These are phyloP conservation scores for Sphaerophoria rueppellii DNA, from an alignment of 2,888 invertebrate species.

Conservation along the genomic window DNA sequence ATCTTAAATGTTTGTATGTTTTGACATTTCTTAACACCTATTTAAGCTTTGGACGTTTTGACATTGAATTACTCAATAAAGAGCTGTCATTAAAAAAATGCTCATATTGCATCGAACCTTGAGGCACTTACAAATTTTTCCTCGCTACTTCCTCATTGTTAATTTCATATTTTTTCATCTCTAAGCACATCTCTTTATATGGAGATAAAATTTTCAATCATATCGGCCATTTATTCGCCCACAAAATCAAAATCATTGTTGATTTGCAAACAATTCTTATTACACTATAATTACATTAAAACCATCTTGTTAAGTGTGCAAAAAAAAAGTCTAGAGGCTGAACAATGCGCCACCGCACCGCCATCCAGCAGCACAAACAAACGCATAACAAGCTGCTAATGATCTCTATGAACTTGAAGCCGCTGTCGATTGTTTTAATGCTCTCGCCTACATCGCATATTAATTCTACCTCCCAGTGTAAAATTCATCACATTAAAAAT, in stretches of 20 bases:
- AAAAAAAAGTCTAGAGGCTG: background rate
- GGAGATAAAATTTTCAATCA: constrained; percentile 65
- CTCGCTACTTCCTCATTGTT: constrained; percentile 62
- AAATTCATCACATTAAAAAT: constrained; percentile 11
- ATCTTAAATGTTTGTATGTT: too few relatives aligned
- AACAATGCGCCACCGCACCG: constrained; percentile 7
- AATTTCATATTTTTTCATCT: constrained; percentile 62
- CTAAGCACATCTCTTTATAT: constrained; percentile 53
- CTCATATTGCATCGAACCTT: constrained; percentile 46
- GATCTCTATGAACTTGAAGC: constrained; percentile 65
- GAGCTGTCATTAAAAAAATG: background rate
- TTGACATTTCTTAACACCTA: too few relatives aligned
- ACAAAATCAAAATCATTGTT: constrained; percentile 56
- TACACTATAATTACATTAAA: constrained; percentile 65
- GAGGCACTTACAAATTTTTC: constrained; percentile 62
- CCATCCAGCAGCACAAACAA: constrained; percentile 21
- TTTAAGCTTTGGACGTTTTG: background rate
- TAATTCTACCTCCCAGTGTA: constrained; percentile 12
- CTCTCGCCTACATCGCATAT: constrained; percentile 51
- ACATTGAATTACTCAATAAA: background rate
- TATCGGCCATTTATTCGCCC: constrained; percentile 71
- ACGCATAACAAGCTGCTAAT: constrained; percentile 70
- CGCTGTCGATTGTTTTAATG: constrained; percentile 51
- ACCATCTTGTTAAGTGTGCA: constrained; percentile 62
- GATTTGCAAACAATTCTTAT: constrained; percentile 58